Evolutionary conservation across 1,140 invertebrate genomes (phyloP).

Genomic region (Lamellibrachia luymesi): DNA sequence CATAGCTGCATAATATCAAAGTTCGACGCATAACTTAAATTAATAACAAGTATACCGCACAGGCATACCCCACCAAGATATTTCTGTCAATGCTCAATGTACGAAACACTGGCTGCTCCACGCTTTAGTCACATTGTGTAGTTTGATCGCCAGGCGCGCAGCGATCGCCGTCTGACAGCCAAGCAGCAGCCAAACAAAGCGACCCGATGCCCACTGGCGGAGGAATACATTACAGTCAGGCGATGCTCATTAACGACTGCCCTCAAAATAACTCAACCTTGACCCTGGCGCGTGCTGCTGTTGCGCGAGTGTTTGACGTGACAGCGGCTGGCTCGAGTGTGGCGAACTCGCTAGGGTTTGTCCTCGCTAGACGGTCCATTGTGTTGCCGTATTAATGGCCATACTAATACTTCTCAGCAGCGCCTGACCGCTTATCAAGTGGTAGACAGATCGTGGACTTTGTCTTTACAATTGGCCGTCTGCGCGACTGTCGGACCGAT

Average conservation of each 20-base stretch:
- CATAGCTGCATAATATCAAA: background rate
- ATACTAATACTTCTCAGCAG: background rate
- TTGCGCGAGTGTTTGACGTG: background rate
- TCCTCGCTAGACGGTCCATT: background rate
- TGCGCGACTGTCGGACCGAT: background rate
- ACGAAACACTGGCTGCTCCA: background rate
- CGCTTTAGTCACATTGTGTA: background rate
- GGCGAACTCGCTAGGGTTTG: background rate
- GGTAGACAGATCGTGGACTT: background rate
- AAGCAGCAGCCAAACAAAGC: background rate
- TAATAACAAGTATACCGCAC: background rate
- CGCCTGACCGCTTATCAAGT: background rate
- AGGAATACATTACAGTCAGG: background rate
- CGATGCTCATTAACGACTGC: background rate
- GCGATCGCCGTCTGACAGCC: background rate
- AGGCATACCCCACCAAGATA: background rate
- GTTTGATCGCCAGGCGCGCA: background rate
- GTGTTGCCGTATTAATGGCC: background rate
- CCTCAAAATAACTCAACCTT: background rate
- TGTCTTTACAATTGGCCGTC: background rate
- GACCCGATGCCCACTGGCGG: background rate
- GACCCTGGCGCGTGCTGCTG: background rate
- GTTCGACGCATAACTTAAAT: background rate
- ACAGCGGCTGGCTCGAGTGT: background rate
- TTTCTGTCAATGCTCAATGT: background rate